Evolutionary conservation across 2,113 vertebrate genomes (phyloP).

Genomic region (Alethe diademata): DNA sequence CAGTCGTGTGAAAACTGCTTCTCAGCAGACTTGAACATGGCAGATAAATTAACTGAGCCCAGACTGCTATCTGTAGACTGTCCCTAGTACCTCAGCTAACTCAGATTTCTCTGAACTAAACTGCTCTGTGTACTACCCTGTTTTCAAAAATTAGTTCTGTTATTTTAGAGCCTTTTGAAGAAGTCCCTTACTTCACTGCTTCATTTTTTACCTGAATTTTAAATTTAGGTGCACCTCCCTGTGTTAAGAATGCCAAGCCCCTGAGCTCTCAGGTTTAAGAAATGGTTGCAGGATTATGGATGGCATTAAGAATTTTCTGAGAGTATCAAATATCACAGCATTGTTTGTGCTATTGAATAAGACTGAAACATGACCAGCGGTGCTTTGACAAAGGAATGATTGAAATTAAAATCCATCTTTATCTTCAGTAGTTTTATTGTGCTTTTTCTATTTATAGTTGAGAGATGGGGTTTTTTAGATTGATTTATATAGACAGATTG

Average conservation of each 20-base stretch:
- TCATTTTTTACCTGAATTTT: not conserved
- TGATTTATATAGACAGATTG: not conserved
- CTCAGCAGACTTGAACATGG: not conserved
- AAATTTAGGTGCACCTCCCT: not conserved
- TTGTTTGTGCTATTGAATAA: not conserved
- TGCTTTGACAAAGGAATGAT: not conserved
- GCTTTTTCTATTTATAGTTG: not conserved
- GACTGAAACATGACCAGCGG: not conserved
- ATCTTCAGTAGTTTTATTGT: not conserved
- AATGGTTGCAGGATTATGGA: not conserved
- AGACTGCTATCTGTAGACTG: not conserved
- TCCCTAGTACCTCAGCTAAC: not conserved
- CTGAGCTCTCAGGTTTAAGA: not conserved
- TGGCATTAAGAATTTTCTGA: not conserved
- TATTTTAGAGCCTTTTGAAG: not conserved
- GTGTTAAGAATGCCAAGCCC: not conserved
- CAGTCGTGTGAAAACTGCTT: not conserved
- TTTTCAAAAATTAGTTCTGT: not conserved
- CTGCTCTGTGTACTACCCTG: not conserved
- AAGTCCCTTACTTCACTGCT: not conserved
- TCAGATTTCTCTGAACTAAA: not conserved
- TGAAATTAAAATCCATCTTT: conserved; percentile 24
- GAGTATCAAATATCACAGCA: not conserved
- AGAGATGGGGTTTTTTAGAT: not conserved
- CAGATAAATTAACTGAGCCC: not conserved